These are phyloP conservation scores for Frankliniella intonsa DNA, from an alignment of 2,888 invertebrate species.

Conservation along the genomic window DNA sequence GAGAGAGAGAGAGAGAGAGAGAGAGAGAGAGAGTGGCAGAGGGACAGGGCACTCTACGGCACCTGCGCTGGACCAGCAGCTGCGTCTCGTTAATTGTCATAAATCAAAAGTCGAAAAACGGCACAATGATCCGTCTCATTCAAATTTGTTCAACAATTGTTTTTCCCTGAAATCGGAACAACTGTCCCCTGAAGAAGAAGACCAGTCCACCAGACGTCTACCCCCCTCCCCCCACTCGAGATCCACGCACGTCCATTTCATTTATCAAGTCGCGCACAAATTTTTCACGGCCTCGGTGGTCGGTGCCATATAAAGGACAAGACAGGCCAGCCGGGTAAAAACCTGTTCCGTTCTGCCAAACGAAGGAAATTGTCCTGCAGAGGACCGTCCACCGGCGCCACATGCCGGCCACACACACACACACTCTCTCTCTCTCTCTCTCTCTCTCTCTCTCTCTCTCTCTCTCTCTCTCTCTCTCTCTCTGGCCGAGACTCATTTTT, in stretches of 20 bases:
- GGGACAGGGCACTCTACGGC: too few relatives aligned
- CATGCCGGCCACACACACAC: neutral
- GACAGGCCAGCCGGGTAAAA: too few relatives aligned
- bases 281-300: neutral
- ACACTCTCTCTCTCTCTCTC: neutral
- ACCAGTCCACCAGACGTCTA: too few relatives aligned
- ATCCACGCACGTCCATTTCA: neutral
- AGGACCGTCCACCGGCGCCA: neutral
- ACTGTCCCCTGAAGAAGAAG: too few relatives aligned
- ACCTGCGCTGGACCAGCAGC: neutral
- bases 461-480: too few relatives aligned
- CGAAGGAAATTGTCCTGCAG: slow-evolving; percentile 9
- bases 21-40: neutral
- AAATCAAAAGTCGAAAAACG: neutral
- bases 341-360: neutral
- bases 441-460: neutral
- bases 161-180: too few relatives aligned
- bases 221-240: neutral
- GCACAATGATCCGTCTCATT: too few relatives aligned
- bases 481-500: neutral
- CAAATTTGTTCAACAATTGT: too few relatives aligned
- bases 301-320: neutral
- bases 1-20: slow-evolving; percentile 10
- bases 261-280: neutral
- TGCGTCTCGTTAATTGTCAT: neutral